Evolutionary conservation across 2,797 vertebrate species (phyloP).

Genomic region (Decapterus maruadsi): DNA sequence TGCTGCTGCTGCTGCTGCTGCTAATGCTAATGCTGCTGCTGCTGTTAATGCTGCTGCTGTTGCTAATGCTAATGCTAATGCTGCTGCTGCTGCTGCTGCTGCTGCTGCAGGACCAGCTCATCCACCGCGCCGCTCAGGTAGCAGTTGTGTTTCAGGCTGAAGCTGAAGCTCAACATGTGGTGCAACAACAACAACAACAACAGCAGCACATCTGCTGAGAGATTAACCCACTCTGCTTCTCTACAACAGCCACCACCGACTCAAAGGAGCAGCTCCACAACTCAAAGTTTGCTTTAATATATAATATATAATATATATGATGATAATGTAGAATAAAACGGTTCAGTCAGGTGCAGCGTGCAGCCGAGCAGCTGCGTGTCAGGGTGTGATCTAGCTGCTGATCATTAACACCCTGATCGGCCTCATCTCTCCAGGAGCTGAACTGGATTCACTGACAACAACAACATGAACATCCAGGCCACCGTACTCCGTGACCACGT

Average conservation of each 20-base stretch:
- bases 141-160: too few species aligned
- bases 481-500: neutral
- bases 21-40: too few species aligned
- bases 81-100: too few species aligned
- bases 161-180: too few species aligned
- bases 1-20: too few species aligned
- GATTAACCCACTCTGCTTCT: constrained; percentile 39
- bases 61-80: too few species aligned
- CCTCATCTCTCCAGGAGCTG: constrained; percentile 8
- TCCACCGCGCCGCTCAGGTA: too few species aligned
- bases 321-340: too few species aligned
- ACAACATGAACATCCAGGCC: neutral
- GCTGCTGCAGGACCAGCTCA: too few species aligned
- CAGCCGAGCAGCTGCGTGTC: neutral
- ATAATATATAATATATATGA: neutral
- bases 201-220: constrained; percentile 54
- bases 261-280: neutral
- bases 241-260: constrained; percentile 12
- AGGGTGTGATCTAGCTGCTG: constrained; percentile 3
- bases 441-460: neutral
- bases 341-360: neutral
- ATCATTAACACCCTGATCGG: constrained; percentile 33
- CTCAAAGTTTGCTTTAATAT: too few species aligned
- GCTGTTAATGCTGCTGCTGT: too few species aligned
- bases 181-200: constrained; percentile 1